These are phyloP conservation scores for Heliothis subflexa DNA, from an alignment of 1,140 invertebrate genomes.

Conservation along the genomic window DNA sequence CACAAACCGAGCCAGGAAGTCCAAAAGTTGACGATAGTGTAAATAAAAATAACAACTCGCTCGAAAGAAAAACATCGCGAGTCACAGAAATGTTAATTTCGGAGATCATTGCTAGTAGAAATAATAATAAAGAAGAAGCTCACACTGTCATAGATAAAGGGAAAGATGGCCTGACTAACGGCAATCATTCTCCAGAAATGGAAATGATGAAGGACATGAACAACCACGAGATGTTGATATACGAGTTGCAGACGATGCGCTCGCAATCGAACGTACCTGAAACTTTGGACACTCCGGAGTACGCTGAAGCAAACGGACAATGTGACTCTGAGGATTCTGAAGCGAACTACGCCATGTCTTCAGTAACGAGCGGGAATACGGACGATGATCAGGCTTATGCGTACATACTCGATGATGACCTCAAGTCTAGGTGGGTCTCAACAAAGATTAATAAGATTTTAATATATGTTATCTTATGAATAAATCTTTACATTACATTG, in stretches of 20 bases:
- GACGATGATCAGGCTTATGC: conserved; percentile 77
- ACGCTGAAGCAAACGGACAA: conserved; percentile 63
- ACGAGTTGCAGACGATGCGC: conserved; percentile 87
- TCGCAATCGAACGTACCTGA: conserved; percentile 79
- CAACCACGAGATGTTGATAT: conserved; percentile 87
- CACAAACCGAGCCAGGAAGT: conserved; percentile 56
- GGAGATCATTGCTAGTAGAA: conserved; percentile 84
- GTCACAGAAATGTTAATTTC: conserved; percentile 86
- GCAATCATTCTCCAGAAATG: conserved; percentile 72
- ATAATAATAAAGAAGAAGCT: conserved; percentile 78
- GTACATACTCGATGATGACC: conserved; percentile 79
- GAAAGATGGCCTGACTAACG: conserved; percentile 70
- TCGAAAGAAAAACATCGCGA: conserved; percentile 79
- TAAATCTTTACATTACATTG: conserved; percentile 22
- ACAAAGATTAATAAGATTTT: conserved; percentile 26
- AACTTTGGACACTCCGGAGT: conserved; percentile 65
- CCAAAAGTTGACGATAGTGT: conserved; percentile 59
- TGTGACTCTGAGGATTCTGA: conserved; percentile 76
- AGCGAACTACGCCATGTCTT: conserved; percentile 74
- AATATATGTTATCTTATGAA: conserved; percentile 26
- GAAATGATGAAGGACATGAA: conserved; percentile 86
- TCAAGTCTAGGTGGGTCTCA: conserved; percentile 78
- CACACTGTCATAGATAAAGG: conserved; percentile 83
- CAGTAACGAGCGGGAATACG: conserved; percentile 70
- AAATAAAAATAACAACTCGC: conserved; percentile 75